Conservation (phyloP, 2,888 invertebrate species). For the Notocelia uddmanniana region DNA sequence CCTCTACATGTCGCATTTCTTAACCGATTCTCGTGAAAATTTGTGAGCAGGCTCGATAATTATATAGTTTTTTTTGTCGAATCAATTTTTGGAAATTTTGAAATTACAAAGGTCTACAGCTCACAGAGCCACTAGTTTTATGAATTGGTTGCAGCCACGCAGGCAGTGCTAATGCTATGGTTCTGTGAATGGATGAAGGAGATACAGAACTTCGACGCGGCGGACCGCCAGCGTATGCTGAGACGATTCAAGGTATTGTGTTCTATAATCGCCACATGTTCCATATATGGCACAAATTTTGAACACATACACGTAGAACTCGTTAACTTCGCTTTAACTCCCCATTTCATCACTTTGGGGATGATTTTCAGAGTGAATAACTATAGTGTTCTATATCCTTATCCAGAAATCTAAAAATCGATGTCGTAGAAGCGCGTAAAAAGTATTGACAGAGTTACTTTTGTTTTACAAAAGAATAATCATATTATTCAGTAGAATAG, state of each 20-base stretch:
- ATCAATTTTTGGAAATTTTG: no score
- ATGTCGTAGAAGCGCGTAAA: no score
- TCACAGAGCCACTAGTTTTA: background rate
- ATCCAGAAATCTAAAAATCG: no score
- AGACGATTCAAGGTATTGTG: slow-evolving; percentile 64
- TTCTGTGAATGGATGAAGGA: slow-evolving; percentile 83
- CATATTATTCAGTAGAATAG: background rate
- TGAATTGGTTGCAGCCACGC: slow-evolving; percentile 63
- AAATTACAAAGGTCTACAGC: no score
- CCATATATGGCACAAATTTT: background rate
- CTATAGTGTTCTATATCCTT: background rate
- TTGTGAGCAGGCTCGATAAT: no score
- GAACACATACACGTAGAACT: background rate
- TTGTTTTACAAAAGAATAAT: no score
- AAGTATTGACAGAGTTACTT: no score
- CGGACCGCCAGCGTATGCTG: slow-evolving; percentile 73
- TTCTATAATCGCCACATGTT: no score
- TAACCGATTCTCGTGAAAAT: no score
- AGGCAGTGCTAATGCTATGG: slow-evolving; percentile 76
- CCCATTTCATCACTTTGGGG: background rate
- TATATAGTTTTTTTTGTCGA: no score
- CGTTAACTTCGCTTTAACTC: background rate
- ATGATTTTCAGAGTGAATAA: background rate
- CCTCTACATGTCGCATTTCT: no score
- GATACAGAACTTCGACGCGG: slow-evolving; percentile 78